Conservation (phyloP, 2,797 vertebrate genomes). For the Chelon auratus region DNA sequence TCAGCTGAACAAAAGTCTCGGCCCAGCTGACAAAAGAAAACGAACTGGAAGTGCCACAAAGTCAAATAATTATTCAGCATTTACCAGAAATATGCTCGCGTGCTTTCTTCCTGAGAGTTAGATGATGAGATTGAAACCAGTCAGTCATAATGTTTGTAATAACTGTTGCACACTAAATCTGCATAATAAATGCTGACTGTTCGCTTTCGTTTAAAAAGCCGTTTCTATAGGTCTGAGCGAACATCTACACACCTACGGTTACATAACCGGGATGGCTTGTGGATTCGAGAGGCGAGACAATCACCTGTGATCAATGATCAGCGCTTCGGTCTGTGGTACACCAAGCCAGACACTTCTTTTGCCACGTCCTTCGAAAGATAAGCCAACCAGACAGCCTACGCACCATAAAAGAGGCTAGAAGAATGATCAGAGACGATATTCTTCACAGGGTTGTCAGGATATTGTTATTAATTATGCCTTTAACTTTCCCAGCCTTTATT, state of each 20-base stretch:
- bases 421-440: not conserved
- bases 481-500: not conserved
- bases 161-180: not conserved
- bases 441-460: not conserved
- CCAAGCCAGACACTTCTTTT: slow-evolving; percentile 9
- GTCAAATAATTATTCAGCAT: slow-evolving; percentile 16
- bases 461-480: not conserved
- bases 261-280: not conserved
- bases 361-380: not conserved
- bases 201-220: not conserved
- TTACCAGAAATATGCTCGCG: not conserved
- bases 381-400: not conserved
- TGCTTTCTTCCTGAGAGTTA: not conserved
- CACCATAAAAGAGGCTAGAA: not conserved
- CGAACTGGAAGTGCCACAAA: slow-evolving; percentile 9
- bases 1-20: slow-evolving; percentile 54
- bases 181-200: not conserved
- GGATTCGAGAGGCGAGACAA: not conserved
- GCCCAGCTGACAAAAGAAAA: not conserved
- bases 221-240: not conserved
- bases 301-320: not conserved
- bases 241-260: not conserved
- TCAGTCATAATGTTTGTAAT: not conserved
- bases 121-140: not conserved
- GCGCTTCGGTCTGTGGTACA: not conserved